Evolutionary conservation across 2,797 vertebrate species (phyloP).

Genomic region (Hyperoplus lanceolatus): DNA sequence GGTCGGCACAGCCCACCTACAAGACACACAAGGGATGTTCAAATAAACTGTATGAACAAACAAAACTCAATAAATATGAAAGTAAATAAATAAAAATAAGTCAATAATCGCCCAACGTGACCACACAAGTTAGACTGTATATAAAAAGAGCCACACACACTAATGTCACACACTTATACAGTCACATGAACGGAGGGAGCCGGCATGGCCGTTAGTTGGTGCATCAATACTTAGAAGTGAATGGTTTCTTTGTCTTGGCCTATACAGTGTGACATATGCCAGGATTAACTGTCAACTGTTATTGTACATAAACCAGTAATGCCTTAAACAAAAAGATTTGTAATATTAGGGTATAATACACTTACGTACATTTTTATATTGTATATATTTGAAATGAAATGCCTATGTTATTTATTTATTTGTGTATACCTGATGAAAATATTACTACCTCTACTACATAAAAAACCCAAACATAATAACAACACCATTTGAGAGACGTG

Average conservation of each 20-base stretch:
- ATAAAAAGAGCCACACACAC: not conserved
- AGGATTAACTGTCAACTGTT: conserved; percentile 19
- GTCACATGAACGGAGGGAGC: conserved; percentile 54
- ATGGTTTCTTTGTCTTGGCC: conserved; percentile 47
- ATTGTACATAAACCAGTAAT: too few relatives aligned
- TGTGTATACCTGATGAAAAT: too few relatives aligned
- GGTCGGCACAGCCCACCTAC: conserved; percentile 90
- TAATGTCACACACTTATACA: conserved; percentile 13
- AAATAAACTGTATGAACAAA: too few relatives aligned
- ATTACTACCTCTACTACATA: too few relatives aligned
- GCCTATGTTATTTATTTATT: too few relatives aligned
- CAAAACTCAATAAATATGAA: too few relatives aligned
- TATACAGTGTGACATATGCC: conserved; percentile 26
- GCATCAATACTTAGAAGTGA: conserved; percentile 23
- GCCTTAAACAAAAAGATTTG: too few relatives aligned
- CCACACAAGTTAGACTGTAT: not conserved
- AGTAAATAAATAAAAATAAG: too few relatives aligned
- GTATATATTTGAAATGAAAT: too few relatives aligned
- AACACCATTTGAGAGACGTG: not conserved
- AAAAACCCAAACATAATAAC: not conserved
- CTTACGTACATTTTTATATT: too few relatives aligned
- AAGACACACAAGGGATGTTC: not conserved
- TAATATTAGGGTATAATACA: too few relatives aligned
- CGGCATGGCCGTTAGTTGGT: conserved; percentile 16
- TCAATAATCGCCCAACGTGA: not conserved